A percentile compares a stretch with the other conserved stretches of the same genome.
These are phyloP conservation scores for Gymnogyps californianus DNA, from an alignment of 2,113 vertebrate species.

Conservation along the genomic window DNA sequence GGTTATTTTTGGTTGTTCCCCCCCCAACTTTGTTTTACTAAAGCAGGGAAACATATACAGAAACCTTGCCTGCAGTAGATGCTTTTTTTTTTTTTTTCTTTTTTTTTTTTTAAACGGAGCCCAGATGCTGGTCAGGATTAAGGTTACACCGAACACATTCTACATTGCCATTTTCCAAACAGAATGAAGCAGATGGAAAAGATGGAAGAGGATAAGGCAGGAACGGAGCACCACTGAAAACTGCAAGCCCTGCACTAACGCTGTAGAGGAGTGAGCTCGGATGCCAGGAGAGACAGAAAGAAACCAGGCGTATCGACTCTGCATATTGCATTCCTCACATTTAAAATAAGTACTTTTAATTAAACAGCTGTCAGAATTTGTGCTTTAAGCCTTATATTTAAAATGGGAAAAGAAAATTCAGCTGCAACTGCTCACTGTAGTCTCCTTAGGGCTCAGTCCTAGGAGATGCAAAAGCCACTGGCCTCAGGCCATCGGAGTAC, in stretches of 20 bases:
- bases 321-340: not conserved
- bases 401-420: not conserved
- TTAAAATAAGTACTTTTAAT: not conserved
- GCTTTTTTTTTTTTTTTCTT: not conserved
- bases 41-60: constrained; percentile 3
- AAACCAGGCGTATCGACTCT: not conserved
- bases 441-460: not conserved
- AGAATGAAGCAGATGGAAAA: constrained; percentile 72
- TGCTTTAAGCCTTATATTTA: not conserved
- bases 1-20: not conserved
- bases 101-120: constrained; percentile 43
- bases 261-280: not conserved
- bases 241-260: constrained; percentile 31
- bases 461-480: constrained; percentile 5
- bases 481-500: not conserved
- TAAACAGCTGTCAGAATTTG: not conserved
- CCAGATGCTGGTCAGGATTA: constrained; percentile 71
- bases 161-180: constrained; percentile 73
- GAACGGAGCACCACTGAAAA: constrained; percentile 47
- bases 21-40: constrained; percentile 2
- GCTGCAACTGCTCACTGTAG: not conserved
- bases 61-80: constrained; percentile 43
- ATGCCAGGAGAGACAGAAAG: constrained; percentile 10
- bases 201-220: constrained; percentile 48
- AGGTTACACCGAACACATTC: constrained; percentile 74